phyloP scores from a whole-genome alignment of 2,113 vertebrate species.

The Saguinus midas region DNA sequence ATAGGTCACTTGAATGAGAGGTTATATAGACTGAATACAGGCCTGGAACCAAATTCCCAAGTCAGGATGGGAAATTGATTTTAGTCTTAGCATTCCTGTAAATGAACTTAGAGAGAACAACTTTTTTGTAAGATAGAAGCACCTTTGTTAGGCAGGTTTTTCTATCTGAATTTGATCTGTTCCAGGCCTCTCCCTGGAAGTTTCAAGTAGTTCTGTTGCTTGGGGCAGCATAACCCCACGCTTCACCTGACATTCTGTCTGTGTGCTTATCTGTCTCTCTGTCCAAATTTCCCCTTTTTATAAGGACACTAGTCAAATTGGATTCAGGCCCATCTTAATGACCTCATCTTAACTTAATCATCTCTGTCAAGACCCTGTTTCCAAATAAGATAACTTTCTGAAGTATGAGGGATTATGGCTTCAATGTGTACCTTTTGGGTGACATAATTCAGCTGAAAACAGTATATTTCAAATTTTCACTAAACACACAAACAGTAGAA shows the following conservation, averaged over 20 bases:
- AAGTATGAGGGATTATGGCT: not conserved
- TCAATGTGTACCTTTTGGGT: not conserved
- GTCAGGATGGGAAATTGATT: not conserved
- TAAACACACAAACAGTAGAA: not conserved
- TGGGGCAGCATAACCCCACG: not conserved
- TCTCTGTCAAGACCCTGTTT: not conserved
- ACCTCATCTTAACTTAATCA: not conserved
- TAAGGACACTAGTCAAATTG: not conserved
- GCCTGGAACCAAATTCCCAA: not conserved
- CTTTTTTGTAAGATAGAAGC: not conserved
- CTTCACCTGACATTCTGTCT: rapidly evolving
- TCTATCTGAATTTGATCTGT: not conserved
- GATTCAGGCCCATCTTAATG: not conserved
- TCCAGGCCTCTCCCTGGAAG: not conserved
- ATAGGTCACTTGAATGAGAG: not conserved
- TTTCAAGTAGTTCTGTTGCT: too few species aligned
- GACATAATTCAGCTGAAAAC: not conserved
- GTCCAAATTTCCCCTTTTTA: not conserved
- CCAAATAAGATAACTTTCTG: not conserved
- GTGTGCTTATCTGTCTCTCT: not conserved
- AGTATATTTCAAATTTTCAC: not conserved
- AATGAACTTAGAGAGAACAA: not conserved
- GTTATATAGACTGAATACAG: not conserved
- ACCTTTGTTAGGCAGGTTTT: not conserved
- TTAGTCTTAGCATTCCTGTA: not conserved